Evolutionary conservation across 2,888 invertebrate genomes (phyloP), one percentile per base, ranked within the genome.

Genomic region (Campopleginae sp.): DNA sequence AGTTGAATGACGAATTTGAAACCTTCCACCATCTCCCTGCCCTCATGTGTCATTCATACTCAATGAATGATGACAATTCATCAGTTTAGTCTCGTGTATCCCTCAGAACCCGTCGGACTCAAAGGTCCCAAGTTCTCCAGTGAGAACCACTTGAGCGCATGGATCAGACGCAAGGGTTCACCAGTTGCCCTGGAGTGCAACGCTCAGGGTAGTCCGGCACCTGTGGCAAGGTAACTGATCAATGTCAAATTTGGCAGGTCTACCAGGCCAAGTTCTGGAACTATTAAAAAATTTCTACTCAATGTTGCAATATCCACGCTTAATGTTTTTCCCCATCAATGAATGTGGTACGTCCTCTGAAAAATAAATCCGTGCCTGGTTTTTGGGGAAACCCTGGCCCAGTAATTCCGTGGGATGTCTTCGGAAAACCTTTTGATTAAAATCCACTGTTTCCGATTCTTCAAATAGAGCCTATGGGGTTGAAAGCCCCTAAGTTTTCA

Each of bases 151-250:
- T 87, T 89, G 61, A 90, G 90, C 80, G 88, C 88, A 80, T 88
- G 90, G 84, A 80, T 87, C 54, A 88, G 87, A 63, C 88, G 87
- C 38, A 86, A 85, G 65, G 88, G 85, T 1, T 85, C 88, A 76
- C 80, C 94, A 92, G 95, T 95, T 91, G 95, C 95, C 87, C 94
- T 96, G 92, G 94, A 95, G 90, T 97, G 97, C 93, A 96, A 96
- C 92, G 96, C 96, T 83, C 96, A 96, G 94, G 96, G 95, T 89
- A 96, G 95, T 94, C 96, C 96, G 89, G 94, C 96, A 92, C 96
- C 96, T 82, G 93, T 95, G 91, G 96, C 96, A 95, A 96, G 96
- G 96, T 96, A 96, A 95, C 51, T 23, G 33, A 46, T 17, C 23
- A 42, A 33, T 17, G n/a, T 58, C 66, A 0, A 23, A n/a, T 58